These are phyloP conservation scores for Pectinophora gossypiella DNA, from an alignment of 1,140 invertebrate species.

Conservation along the genomic window DNA sequence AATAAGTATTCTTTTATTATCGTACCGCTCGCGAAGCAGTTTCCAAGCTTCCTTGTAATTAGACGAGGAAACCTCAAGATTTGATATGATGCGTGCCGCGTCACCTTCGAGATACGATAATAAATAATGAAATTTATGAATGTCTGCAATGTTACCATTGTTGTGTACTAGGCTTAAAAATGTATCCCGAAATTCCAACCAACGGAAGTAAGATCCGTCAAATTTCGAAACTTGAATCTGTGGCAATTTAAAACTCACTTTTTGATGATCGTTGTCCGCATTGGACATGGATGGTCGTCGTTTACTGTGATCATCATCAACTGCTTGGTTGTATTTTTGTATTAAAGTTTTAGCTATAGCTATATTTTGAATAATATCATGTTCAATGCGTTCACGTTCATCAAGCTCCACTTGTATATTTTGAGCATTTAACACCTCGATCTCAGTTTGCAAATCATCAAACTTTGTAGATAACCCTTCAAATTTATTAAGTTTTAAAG, in stretches of 20 bases:
- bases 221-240: not conserved
- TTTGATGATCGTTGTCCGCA: not conserved
- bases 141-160: not conserved
- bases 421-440: constrained; percentile 20
- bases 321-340: constrained; percentile 12
- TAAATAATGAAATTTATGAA: constrained; percentile 1
- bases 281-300: not conserved
- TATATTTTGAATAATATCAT: constrained; percentile 17
- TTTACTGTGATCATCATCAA: constrained; percentile 14
- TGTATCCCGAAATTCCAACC: not conserved
- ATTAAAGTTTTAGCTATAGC: constrained; percentile 13
- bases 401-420: constrained; percentile 15
- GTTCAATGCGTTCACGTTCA: constrained; percentile 21
- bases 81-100: not conserved
- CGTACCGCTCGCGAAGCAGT: not conserved
- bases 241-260: not conserved
- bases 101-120: not conserved
- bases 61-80: not conserved
- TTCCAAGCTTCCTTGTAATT: not conserved
- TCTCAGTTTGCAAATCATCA: constrained; percentile 24
- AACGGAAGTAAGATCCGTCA: not conserved
- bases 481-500: constrained; percentile 8
- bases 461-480: constrained; percentile 12
- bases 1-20: not conserved
- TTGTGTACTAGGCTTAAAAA: not conserved